phyloP scores from a whole-genome alignment of 2,888 invertebrate genomes.

The Escarpia spicata region DNA sequence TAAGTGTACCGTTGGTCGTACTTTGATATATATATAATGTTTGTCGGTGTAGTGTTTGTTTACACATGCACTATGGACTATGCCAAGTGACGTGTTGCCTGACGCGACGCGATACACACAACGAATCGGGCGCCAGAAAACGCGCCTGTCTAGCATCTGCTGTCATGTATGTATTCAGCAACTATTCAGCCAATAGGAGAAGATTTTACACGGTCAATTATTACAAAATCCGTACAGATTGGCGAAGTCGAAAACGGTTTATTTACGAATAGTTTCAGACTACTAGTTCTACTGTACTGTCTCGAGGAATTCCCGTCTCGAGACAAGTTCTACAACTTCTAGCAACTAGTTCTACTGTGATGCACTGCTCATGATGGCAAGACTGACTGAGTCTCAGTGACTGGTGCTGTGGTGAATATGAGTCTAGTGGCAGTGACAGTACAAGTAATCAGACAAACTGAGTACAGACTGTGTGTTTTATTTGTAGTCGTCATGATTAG shows the following conservation, averaged over 20 bases:
- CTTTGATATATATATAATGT: not conserved
- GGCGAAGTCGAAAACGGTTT: not conserved
- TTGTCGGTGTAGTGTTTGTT: not conserved
- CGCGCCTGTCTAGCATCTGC: not conserved
- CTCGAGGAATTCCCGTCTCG: too few relatives aligned
- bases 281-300: too few relatives aligned
- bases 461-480: not conserved
- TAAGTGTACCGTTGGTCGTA: not conserved
- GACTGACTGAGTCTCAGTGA: not conserved
- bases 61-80: not conserved
- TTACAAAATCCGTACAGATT: not conserved
- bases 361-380: not conserved
- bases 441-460: not conserved
- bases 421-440: not conserved
- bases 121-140: slow-evolving; percentile 1
- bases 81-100: not conserved
- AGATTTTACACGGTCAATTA: not conserved
- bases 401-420: not conserved
- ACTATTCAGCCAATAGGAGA: not conserved
- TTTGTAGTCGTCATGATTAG: not conserved
- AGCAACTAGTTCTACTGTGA: too few relatives aligned
- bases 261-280: not conserved
- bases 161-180: not conserved
- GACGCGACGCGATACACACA: slow-evolving; percentile 3
- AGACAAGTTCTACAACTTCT: too few relatives aligned